These are phyloP conservation scores for Andricus curvator DNA, from an alignment of 2,888 invertebrate genomes.

Conservation along the genomic window DNA sequence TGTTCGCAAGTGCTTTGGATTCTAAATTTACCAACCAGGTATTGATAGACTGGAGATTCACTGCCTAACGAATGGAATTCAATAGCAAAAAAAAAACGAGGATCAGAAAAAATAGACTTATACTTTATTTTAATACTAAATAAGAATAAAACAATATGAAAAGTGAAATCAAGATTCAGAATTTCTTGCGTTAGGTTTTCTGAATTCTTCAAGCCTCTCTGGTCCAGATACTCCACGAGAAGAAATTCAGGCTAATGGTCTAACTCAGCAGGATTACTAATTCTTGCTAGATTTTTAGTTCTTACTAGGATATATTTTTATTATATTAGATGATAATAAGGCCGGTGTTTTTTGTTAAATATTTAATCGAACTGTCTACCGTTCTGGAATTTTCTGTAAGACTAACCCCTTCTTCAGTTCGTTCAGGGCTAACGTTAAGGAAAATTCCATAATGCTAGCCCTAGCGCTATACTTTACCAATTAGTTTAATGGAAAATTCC, in stretches of 20 bases:
- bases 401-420: no score
- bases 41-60: background rate
- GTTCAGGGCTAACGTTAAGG: no score
- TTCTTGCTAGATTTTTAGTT: background rate
- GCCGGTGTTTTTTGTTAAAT: background rate
- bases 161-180: constrained; percentile 1
- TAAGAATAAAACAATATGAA: background rate
- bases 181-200: background rate
- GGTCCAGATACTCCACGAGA: constrained; percentile 3
- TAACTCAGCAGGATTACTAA: background rate
- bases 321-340: background rate
- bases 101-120: background rate
- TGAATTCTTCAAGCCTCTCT: background rate
- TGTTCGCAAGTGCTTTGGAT: background rate
- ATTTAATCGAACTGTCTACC: background rate
- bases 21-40: no score
- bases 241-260: constrained; percentile 21
- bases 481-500: no score
- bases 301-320: background rate
- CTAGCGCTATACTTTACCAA: no score
- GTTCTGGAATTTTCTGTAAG: no score
- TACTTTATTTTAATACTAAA: background rate
- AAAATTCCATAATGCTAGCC: no score
- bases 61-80: background rate
- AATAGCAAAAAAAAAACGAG: background rate